Evolutionary conservation across 2,113 vertebrate genomes (phyloP), one percentile per base, ranked within the genome.

Genomic region (Hystrix brachyura): DNA sequence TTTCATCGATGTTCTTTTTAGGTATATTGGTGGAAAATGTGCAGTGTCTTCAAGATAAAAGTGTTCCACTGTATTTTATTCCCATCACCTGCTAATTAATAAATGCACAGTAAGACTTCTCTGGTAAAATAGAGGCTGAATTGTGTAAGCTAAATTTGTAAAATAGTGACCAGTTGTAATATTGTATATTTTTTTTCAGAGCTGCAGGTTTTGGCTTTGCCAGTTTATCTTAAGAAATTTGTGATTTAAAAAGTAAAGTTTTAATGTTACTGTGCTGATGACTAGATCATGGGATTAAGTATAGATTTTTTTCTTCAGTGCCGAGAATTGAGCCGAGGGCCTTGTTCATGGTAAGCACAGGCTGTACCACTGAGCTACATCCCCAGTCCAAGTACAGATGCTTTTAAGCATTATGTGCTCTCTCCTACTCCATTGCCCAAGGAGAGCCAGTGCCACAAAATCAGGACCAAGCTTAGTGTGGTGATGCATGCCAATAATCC

Each of bases 171-270:
- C 64, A 88, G 13, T 71, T 93, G 18, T 95, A 65, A 81, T 81
- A 53, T 34, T 93, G 51, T 90, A 65, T 96, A 1, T 78, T 48
- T 69, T 72, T 92, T 95, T 93, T 93, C 46, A 86, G 79, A 96
- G 83, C 34, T 51, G 1, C 32, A 51, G 25, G 15, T 60, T 94
- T 90, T 96, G 65, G 60, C 84, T 48, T 91, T 82, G 38, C 32
- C 79, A 60, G 25, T 91, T 93, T 7, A 29, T 85, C 65, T 93
- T 88, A 88, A 46, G 72, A 46, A 85, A 19, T 71, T 78, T 82
- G 18, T 81, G 69, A 91, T 65, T 97, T 92, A 87, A 90, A 85
- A 46, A 64, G 11, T 9, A 82, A 90, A 71, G 10, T 84, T 94
- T 88, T 94, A 78, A 65, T 72, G 53, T 82, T 94, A 21, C 8